These are phyloP conservation scores for Intellagama lesueurii DNA, from an alignment of 2,797 vertebrate species.

Conservation along the genomic window DNA sequence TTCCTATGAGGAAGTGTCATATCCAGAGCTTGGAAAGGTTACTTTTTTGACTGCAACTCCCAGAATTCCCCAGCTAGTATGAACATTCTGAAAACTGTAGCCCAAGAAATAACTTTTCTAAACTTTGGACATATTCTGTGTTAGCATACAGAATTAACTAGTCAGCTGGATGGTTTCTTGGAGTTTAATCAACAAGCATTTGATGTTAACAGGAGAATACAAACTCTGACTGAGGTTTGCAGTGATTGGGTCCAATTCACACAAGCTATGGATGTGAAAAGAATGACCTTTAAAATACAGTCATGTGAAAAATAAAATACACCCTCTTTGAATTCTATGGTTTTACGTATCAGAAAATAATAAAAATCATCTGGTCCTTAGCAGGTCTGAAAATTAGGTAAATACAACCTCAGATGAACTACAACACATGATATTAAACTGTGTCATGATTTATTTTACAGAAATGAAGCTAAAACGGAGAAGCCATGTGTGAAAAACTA, in stretches of 20 bases:
- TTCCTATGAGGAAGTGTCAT: conserved; percentile 71
- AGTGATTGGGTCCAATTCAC: not conserved
- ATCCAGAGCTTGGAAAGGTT: not conserved
- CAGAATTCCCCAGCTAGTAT: conserved; percentile 42
- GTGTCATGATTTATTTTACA: no score
- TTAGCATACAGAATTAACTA: not conserved
- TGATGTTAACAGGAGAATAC: conserved; percentile 23
- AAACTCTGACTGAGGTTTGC: conserved; percentile 10
- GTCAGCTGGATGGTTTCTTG: conserved; percentile 42
- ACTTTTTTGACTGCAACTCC: conserved; percentile 41
- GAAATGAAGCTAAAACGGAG: no score
- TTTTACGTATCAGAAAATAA: no score
- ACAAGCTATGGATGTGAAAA: conserved; percentile 9
- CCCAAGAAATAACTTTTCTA: no score
- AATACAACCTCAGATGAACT: no score
- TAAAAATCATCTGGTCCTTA: no score
- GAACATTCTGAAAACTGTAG: no score
- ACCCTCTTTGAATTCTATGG: no score
- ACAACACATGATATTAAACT: no score
- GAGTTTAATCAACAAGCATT: conserved; percentile 23
- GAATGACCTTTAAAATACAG: not conserved
- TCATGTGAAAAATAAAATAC: no score
- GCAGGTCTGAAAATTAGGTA: no score
- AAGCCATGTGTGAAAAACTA: no score
- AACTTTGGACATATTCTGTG: not conserved